Percentiles rank a stretch among this genome's conserved stretches.
These are phyloP conservation scores for Epinephelus moara DNA, from an alignment of 2,113 vertebrate genomes.

Conservation along the genomic window DNA sequence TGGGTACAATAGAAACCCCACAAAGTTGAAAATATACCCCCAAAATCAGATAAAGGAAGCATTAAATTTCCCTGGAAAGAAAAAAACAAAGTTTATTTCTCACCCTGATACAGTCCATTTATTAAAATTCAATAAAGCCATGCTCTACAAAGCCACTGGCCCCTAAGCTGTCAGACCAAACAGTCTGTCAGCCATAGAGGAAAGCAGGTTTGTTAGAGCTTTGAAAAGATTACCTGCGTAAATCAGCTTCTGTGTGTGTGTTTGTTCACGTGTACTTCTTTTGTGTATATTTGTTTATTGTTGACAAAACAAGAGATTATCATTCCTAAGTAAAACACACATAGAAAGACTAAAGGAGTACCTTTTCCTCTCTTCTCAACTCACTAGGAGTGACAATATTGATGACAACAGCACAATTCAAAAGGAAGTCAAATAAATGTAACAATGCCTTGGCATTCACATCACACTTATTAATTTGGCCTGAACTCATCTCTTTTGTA, in stretches of 20 bases:
- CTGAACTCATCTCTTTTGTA: not conserved
- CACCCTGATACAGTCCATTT: not conserved
- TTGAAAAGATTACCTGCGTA: conserved; percentile 10
- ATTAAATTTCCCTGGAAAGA: not conserved
- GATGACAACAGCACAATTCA: not conserved
- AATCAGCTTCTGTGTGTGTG: conserved; percentile 5
- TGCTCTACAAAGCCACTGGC: not conserved
- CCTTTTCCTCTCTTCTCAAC: not conserved
- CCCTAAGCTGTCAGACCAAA: conserved; percentile 17
- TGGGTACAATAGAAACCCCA: not conserved
- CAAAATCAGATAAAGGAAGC: not conserved
- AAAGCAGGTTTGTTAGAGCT: conserved; percentile 7
- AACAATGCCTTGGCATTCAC: not conserved
- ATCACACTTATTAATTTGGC: conserved; percentile 13
- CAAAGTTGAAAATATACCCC: not conserved
- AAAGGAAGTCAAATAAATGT: not conserved
- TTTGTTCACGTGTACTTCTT: conserved; percentile 10
- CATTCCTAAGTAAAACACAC: not conserved
- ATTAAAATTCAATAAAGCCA: conserved; percentile 11
- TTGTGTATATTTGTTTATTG: not conserved
- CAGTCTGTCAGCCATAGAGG: conserved; percentile 3
- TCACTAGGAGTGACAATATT: not conserved
- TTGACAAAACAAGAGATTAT: conserved; percentile 3
- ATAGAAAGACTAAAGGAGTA: not conserved
- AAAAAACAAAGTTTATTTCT: not conserved